A percentile compares a stretch with the other conserved stretches of the same genome.
Conservation (phyloP, 2,888 invertebrate genomes). For the Kryphioiulus occultus region DNA sequence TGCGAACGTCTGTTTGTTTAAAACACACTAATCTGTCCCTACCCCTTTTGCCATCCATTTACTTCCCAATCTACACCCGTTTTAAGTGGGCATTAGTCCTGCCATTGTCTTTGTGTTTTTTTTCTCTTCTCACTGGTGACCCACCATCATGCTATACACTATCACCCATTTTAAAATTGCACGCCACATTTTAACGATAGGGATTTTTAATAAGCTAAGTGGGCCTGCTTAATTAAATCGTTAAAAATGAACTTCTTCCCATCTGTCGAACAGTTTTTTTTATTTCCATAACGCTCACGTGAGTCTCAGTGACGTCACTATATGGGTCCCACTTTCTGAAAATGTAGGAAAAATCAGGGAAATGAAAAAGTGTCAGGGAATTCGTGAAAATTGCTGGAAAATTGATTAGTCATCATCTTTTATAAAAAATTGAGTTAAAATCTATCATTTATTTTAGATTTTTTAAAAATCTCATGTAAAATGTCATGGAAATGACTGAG, state of each 20-base stretch:
- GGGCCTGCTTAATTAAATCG: background rate
- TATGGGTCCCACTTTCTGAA: too few species aligned
- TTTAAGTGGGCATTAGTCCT: background rate
- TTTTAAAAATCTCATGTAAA: too few species aligned
- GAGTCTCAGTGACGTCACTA: too few species aligned
- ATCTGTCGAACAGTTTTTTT: background rate
- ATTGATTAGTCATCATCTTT: too few species aligned
- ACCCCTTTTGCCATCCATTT: background rate
- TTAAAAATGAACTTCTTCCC: background rate
- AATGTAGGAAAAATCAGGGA: too few species aligned
- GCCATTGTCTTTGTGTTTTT: slow-evolving; percentile 1
- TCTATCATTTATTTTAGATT: too few species aligned
- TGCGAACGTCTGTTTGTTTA: background rate
- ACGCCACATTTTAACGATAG: background rate
- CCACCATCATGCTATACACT: background rate
- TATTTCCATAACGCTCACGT: background rate
- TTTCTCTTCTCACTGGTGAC: background rate
- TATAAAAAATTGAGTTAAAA: too few species aligned
- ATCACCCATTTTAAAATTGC: background rate
- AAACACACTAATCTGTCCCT: background rate
- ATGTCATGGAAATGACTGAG: too few species aligned
- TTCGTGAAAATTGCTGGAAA: too few species aligned
- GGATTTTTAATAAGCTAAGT: slow-evolving; percentile 17
- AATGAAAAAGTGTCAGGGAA: too few species aligned
- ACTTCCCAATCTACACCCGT: background rate